phyloP scores from a whole-genome alignment of 2,888 invertebrate species.

The Eilema griseolum region DNA sequence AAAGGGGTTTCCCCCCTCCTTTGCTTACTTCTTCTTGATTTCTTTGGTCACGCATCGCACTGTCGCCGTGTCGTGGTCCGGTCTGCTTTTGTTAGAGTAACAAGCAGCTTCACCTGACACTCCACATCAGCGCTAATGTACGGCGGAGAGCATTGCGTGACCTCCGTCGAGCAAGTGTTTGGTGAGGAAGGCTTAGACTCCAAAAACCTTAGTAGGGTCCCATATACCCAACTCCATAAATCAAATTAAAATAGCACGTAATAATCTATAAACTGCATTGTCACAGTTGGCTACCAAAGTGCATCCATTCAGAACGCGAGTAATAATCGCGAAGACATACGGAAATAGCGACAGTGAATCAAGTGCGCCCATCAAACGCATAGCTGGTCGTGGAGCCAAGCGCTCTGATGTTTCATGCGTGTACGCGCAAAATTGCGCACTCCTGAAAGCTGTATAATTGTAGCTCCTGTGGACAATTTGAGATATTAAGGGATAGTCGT shows the following conservation, averaged over 20 bases:
- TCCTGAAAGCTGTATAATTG: constrained; percentile 56
- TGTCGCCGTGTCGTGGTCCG: too few species aligned
- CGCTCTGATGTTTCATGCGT: constrained; percentile 42
- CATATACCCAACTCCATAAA: not conserved
- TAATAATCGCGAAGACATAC: constrained; percentile 49
- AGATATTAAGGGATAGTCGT: constrained; percentile 47
- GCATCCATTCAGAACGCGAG: constrained; percentile 16
- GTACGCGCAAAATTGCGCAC: constrained; percentile 59
- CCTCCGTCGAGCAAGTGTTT: too few species aligned
- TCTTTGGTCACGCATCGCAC: too few species aligned
- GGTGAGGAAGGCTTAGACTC: too few species aligned
- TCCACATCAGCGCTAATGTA: too few species aligned
- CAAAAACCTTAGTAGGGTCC: too few species aligned
- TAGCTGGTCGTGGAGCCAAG: constrained; percentile 42
- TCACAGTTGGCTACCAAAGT: not conserved
- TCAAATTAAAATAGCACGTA: not conserved
- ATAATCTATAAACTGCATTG: not conserved
- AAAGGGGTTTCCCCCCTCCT: too few species aligned
- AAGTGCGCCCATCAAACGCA: constrained; percentile 51
- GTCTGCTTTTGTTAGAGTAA: too few species aligned
- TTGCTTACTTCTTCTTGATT: too few species aligned
- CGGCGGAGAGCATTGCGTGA: too few species aligned
- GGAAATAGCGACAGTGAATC: constrained; percentile 50
- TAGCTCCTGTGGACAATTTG: constrained; percentile 41
- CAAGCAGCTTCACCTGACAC: too few species aligned